Percentiles rank a stretch among this genome's conserved stretches.
These are phyloP conservation scores for Tetragnatha versicolor DNA, from an alignment of 1,140 invertebrate genomes.

Conservation along the genomic window DNA sequence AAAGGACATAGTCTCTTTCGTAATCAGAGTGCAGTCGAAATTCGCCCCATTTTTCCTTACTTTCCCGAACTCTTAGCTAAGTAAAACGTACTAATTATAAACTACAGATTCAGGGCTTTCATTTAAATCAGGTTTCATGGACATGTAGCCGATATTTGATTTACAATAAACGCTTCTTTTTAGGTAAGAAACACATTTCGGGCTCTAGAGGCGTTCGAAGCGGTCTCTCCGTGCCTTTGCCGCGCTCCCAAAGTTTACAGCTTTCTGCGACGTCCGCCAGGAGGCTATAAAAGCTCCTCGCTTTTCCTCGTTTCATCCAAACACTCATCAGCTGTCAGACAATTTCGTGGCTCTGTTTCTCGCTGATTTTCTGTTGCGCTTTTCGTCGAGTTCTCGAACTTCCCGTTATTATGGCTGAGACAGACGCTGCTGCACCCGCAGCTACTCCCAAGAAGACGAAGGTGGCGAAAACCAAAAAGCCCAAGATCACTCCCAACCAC, in stretches of 20 bases:
- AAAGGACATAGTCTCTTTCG: conserved; percentile 15
- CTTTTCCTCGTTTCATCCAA: background rate
- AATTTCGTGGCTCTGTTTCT: background rate
- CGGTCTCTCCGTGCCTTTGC: conserved; percentile 25
- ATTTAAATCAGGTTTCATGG: background rate
- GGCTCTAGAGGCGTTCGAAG: conserved; percentile 7
- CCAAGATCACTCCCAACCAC: conserved; percentile 57
- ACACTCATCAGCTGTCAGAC: background rate
- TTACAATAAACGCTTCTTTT: conserved; percentile 16
- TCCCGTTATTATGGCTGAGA: conserved; percentile 32
- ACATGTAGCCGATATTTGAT: background rate
- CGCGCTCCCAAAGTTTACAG: conserved; percentile 55
- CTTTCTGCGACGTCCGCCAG: conserved; percentile 49
- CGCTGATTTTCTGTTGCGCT: background rate
- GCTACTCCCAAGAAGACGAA: conserved; percentile 61
- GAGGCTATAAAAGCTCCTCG: conserved; percentile 21
- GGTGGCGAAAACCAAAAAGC: conserved; percentile 57
- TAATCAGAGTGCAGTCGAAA: conserved; percentile 18
- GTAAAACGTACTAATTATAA: background rate
- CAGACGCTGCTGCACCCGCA: conserved; percentile 52
- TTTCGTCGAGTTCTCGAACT: background rate
- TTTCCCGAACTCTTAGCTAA: background rate
- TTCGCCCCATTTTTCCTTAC: conserved; percentile 31
- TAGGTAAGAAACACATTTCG: conserved; percentile 46
- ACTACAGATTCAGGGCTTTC: conserved; percentile 14